Evolutionary conservation across 2,797 vertebrate genomes (phyloP), one percentile per base, ranked within the genome.

Genomic region (Phalloptychus januarius): DNA sequence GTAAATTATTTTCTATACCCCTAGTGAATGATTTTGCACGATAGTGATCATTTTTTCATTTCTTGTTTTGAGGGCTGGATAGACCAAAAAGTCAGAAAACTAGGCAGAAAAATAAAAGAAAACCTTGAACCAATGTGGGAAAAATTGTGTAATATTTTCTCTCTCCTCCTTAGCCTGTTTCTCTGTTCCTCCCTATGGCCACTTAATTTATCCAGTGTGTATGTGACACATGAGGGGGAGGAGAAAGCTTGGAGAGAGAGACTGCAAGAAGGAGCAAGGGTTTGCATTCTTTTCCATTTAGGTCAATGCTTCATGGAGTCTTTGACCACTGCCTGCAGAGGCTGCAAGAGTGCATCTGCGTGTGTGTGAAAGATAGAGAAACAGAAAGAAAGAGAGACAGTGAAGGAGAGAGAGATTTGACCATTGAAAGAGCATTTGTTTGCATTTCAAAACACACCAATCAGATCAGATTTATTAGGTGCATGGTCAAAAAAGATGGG

Each of bases 271-370:
- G 75, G 76, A 74, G 83, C 76, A 76, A 81, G 79, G 42, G 77
- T 84, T 88, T 88, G 89, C 89, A 94, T 94, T 92, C 91, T 93
- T 94, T 90, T 93, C 90, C 90, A 91, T 81, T 93, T 91, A 94
- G 87, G 89, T 94, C 91, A 91, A 33, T 80, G 73, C 85, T 91
- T 87, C 77, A 87, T 78, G 65, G 76, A 83, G 88, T 10, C 67
- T 85, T 74, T 88, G 87, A 92, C 90, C 90, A 85, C 85, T 85
- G 87, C 83, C 79, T 86, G 72, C 70, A 73, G 81, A 75, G 61
- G 74, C 18, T 74, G 7, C 42, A 23, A 63, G 18, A 31, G 72
- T 38, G 4, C 31, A 23, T 74, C 42, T 58, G 31, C 4, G 5
- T 20, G 45, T 46, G 42, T 12, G 42, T 44, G 42, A 44, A 44